Conservation (phyloP, 1,140 invertebrate species). For the Drosophila kohkoa region DNA sequence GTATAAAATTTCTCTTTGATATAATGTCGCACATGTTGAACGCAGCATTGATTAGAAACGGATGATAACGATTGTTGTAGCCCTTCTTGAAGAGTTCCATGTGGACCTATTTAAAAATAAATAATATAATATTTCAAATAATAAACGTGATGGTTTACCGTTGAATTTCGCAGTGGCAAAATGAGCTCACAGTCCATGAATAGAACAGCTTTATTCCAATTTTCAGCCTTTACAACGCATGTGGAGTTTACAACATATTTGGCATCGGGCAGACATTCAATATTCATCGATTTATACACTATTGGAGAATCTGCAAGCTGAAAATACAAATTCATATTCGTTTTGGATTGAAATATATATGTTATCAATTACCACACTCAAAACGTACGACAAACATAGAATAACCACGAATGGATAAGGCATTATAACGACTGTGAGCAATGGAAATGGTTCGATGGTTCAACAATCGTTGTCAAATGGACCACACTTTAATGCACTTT, state of each 20-base stretch:
- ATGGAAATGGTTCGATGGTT: no score
- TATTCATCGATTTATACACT: constrained; percentile 36
- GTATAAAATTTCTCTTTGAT: constrained; percentile 12
- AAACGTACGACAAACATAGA: no score
- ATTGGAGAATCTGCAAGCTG: constrained; percentile 9
- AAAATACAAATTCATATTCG: background rate
- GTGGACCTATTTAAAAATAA: background rate
- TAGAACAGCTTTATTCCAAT: constrained; percentile 35
- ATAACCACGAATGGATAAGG: no score
- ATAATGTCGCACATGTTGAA: constrained; percentile 46
- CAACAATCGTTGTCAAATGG: no score
- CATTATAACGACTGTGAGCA: no score
- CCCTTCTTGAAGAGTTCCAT: constrained; percentile 30
- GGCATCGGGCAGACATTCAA: constrained; percentile 28
- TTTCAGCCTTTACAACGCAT: constrained; percentile 35
- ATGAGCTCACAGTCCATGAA: constrained; percentile 42
- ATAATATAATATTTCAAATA: background rate
- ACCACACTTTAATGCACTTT: no score
- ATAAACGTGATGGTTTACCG: constrained; percentile 11
- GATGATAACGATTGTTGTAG: constrained; percentile 44
- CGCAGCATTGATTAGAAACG: constrained; percentile 36
- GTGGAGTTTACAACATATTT: constrained; percentile 7
- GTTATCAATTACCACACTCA: background rate
- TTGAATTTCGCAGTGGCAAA: constrained; percentile 25
- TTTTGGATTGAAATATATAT: background rate